Base-by-base conservation (phyloP, 2,113 vertebrate genomes). In the Apodemus speciosus region DNA sequence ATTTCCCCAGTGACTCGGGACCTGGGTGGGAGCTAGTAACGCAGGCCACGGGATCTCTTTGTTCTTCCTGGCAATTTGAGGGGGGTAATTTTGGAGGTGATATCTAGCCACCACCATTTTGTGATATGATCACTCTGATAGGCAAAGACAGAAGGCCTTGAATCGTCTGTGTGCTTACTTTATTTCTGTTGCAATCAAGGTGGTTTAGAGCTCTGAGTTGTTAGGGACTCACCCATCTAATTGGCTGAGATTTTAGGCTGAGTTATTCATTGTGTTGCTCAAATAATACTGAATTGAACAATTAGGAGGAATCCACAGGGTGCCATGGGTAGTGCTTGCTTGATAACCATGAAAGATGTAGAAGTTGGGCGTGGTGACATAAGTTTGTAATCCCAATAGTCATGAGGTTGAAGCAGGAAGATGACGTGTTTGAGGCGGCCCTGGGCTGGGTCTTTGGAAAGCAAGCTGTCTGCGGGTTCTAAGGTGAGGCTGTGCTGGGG, bases 291-390 rank as follows among this genome's bases (percentile, higher is more conserved):
- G 62, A 49, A 30, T 14, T 3, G 13, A n/a, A 38, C 10, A 15
- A 9, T n/a, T 23, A 20, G 69, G n/a, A 18, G 43, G 23, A 32
- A 79, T 73, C 3, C 40, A 10, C n/a, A 43, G 40, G 3, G 7
- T 21, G 9, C 7, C 23, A 7, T 86, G 27, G 35, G 7, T 5
- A 27, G 27, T 20, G 2, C 32, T 56, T 43, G 62, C 53, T n/a
- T 2, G 4, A 20, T 27, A 25, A 4, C 14, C 56, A 16, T 18
- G 11, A 0, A 16, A 7, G 83, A 27, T 30, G 9, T 0, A 2
- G 23, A 51, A 72, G n/a, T 16, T 32, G 2, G 35, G 51, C n/a
- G 32, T 13, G n/a, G 43, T 20, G 68, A 66, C 25, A 40, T n/a
- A 11, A 9, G 38, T 38, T 16, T 32, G 25, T 58, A 58, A 73